These are phyloP conservation scores for Adelphocoris suturalis DNA, from an alignment of 2,888 invertebrate species.

Conservation along the genomic window DNA sequence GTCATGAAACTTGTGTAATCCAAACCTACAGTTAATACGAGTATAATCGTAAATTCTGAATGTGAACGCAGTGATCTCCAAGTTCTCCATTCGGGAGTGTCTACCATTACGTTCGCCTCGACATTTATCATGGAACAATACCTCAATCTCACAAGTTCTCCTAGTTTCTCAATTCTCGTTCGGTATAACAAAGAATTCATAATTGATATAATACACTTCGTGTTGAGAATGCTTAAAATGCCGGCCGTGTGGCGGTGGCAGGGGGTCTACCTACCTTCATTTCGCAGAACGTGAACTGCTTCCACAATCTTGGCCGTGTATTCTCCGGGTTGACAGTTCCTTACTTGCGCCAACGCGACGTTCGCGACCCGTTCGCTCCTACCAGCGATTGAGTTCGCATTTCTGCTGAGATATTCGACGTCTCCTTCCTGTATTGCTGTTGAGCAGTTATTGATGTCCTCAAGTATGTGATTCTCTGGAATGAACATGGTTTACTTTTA, in stretches of 20 bases:
- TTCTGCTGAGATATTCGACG: constrained; percentile 21
- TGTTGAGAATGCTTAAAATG: background rate
- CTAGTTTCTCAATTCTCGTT: background rate
- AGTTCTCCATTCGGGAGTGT: too few relatives aligned
- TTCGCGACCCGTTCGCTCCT: constrained; percentile 50
- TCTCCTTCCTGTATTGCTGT: constrained; percentile 52
- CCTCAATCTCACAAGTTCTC: background rate
- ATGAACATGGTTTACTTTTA: background rate
- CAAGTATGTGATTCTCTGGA: constrained; percentile 52
- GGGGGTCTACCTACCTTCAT: constrained; percentile 37
- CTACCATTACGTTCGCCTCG: too few relatives aligned
- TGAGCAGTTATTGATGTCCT: constrained; percentile 59
- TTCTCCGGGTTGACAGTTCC: constrained; percentile 34
- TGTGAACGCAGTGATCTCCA: too few relatives aligned
- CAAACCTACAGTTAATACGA: too few relatives aligned
- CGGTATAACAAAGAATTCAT: constrained; percentile 17
- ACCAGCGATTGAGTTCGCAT: constrained; percentile 36
- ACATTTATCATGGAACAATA: background rate
- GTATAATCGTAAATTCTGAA: too few relatives aligned
- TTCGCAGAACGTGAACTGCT: constrained; percentile 48
- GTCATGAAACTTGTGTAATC: too few relatives aligned
- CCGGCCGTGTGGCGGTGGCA: background rate
- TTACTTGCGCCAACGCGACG: constrained; percentile 47
- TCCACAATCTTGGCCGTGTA: constrained; percentile 28
- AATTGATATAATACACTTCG: constrained; percentile 6